Evolutionary conservation across 2,113 vertebrate species (phyloP).

Genomic region (Siphamia tubifer): DNA sequence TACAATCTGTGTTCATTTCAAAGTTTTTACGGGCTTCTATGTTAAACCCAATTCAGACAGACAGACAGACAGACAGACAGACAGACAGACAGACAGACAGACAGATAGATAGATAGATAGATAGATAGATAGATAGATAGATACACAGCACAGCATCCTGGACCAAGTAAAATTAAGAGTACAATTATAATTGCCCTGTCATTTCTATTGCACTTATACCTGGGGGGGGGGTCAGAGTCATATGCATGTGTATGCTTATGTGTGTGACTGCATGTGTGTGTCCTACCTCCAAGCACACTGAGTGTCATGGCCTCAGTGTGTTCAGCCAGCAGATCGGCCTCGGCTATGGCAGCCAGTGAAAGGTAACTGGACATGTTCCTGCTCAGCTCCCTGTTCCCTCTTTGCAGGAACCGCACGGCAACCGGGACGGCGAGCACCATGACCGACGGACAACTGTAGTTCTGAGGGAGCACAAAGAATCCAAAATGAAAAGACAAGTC

Average conservation of each 20-base stretch:
- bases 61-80: too few relatives aligned
- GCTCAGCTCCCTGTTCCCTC: conserved; percentile 88
- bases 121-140: too few relatives aligned
- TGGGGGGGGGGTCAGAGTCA: too few relatives aligned
- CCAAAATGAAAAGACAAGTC: not conserved
- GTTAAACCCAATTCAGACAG: too few relatives aligned
- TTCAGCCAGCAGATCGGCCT: conserved; percentile 88
- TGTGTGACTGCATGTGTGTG: not conserved
- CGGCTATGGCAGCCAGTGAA: conserved; percentile 88
- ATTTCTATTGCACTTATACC: too few relatives aligned
- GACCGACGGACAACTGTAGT: conserved; percentile 87
- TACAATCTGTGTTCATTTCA: too few relatives aligned
- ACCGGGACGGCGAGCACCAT: conserved; percentile 94
- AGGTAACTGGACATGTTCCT: conserved; percentile 96
- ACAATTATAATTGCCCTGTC: too few relatives aligned
- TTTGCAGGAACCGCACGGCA: conserved; percentile 91
- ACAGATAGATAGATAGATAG: too few relatives aligned
- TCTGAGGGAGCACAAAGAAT: conserved; percentile 76
- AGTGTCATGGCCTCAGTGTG: conserved; percentile 87
- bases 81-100: too few relatives aligned
- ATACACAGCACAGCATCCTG: too few relatives aligned
- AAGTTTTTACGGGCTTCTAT: too few relatives aligned
- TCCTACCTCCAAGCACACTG: conserved; percentile 91
- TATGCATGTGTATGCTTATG: not conserved
- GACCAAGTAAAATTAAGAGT: too few relatives aligned